Conservation (phyloP, 2,888 invertebrate genomes). For the Xanthorhoe designata region DNA sequence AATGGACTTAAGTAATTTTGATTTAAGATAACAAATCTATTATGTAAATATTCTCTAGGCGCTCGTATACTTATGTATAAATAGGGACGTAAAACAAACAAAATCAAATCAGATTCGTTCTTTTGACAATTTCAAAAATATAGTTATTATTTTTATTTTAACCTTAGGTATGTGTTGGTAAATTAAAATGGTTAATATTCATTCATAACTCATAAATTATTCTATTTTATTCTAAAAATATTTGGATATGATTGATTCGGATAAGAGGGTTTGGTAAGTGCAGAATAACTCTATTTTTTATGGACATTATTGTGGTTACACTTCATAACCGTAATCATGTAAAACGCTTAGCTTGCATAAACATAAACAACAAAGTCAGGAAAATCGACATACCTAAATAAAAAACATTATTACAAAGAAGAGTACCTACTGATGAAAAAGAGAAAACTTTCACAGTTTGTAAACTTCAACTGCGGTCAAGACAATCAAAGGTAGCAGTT, state of each 20-base stretch:
- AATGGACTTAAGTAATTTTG: conserved; percentile 13
- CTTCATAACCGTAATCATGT: no score
- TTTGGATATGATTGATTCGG: no score
- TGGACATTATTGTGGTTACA: no score
- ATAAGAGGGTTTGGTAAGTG: no score
- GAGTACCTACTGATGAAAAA: conserved; percentile 2
- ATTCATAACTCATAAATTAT: no score
- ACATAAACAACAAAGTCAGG: not conserved
- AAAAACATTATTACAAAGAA: conserved; percentile 11
- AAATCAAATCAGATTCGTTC: no score
- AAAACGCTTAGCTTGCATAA: not conserved
- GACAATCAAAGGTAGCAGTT: conserved; percentile 36
- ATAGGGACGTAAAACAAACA: not conserved
- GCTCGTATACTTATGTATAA: not conserved
- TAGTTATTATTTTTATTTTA: no score
- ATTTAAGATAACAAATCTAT: not conserved
- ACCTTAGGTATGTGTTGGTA: no score
- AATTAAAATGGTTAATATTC: no score
- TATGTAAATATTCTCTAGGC: not conserved
- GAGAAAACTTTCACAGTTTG: conserved; percentile 22
- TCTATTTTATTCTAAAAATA: no score
- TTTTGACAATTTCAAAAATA: no score
- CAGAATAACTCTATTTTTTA: no score
- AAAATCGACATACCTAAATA: conserved; percentile 8
- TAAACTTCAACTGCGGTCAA: conserved; percentile 31